Evolutionary conservation across 2,888 invertebrate genomes (phyloP), one percentile per base, ranked within the genome.

Genomic region (Taphrorychus bicolor): DNA sequence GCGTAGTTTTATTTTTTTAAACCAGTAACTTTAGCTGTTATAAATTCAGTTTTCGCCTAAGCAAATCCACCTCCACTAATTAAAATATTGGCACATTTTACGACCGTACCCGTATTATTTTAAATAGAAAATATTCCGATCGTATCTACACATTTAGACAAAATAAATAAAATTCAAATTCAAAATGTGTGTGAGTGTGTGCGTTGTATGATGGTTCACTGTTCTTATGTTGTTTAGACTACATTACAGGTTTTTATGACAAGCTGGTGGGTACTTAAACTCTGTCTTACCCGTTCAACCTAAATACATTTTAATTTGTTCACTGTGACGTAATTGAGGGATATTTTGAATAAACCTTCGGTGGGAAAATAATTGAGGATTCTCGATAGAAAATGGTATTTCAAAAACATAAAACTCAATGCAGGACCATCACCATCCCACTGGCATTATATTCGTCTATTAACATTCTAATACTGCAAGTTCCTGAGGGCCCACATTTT

Each of bases 251-350:
- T 54, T 62, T 59, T 62, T 62, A 63, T 21, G 48, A 49, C 54
- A 40, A 57, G 51, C 57, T 57, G 32, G 62, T 54, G 32, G 32
- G 45, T 16, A 63, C 57, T 63, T 57, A 45, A 45, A 45, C 45
- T 45, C 14, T 45, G 45, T 45, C 45, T 45, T 40, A 57, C 63
- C 49, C 57, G 48, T 63, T 63, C 57, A 63, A 66, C 59, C 56
- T 41, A 66, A 24, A 60, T 66, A 61, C 56, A 66, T 66, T 54
- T 57, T 45, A 61, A 66, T 66, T 57, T 51, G 45, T n/a, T 17
- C 48, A 32, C 48, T 41, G 54, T 66, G 60, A 66, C 59, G 59
- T 51, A 42, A 66, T 32, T 60, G n/a, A n/a, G n/a, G n/a, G 51
- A 54, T 53, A 45, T 54, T 61, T 54, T 41, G 19, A 42, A 54